Percentiles rank a stretch among this genome's conserved stretches.
Conservation (phyloP, 2,888 invertebrate genomes). For the Branchipolynoe longqiensis region DNA sequence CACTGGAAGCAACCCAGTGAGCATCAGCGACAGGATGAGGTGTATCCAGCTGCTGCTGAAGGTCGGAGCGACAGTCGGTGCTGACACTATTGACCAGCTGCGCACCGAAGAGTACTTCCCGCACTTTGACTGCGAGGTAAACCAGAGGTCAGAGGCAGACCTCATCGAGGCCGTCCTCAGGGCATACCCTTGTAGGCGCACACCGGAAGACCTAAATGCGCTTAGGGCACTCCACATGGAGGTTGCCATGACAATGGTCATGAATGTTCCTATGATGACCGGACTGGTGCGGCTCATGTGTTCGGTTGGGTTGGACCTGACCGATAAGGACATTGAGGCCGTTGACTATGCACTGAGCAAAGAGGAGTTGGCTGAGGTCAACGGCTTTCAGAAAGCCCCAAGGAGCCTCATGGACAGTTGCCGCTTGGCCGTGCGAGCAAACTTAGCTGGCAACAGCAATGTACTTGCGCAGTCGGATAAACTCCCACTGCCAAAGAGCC, state of each 20-base stretch:
- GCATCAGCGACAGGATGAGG: background rate
- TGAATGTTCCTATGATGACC: conserved; percentile 25
- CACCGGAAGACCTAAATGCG: background rate
- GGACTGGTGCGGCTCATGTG: conserved; percentile 13
- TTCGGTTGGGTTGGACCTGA: conserved; percentile 9
- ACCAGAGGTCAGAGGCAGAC: background rate
- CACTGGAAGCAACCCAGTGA: background rate
- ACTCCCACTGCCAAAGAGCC: background rate
- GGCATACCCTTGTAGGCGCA: background rate
- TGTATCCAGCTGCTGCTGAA: conserved; percentile 9
- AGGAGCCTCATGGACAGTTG: conserved; percentile 38
- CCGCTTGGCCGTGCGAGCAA: background rate
- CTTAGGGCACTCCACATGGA: conserved; percentile 5
- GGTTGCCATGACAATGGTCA: conserved; percentile 23
- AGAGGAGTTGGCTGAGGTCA: background rate
- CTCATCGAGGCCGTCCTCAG: background rate
- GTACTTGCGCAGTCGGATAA: background rate
- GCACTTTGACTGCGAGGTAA: background rate
- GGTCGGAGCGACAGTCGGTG: background rate
- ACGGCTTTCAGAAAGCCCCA: background rate
- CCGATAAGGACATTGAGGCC: background rate
- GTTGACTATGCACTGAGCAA: conserved; percentile 15
- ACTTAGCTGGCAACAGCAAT: conserved; percentile 22
- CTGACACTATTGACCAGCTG: background rate
- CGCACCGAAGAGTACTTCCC: conserved; percentile 11